Base-by-base conservation (phyloP, 2,113 vertebrate species). In the Lepisosteus oculatus region DNA sequence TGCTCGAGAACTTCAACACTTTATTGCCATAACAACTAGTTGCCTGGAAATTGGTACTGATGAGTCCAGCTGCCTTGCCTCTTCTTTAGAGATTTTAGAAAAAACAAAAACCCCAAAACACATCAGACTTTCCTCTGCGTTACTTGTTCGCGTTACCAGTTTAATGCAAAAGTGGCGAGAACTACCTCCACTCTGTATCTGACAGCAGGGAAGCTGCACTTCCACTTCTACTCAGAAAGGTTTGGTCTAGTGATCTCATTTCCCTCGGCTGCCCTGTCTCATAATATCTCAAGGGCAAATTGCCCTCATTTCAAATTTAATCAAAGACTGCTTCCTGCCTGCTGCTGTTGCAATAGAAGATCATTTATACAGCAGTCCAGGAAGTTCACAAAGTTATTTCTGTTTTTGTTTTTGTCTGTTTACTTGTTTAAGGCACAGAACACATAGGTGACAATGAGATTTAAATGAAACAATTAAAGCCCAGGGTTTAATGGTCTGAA, bases 401-500 rank as follows among this genome's bases (percentile, higher is more conserved):
- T 45, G 42, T 43, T 65, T 65, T 43, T 65, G 70, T 61, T 17
- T 55, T 56, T 45, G 63, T 17, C 29, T 43, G n/a, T 72, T 67
- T 59, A 14, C 54, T 55, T 64, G 61, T 73, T 76, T 69, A 47
- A 29, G 68, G 2, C n/a, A 56, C 54, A 63, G 8, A 3, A 14
- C 45, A 57, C 65, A 55, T 54, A 47, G 47, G 47, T 51, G 47
- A 51, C 47, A 51, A 51, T 51, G 47, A 6, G 47, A 51, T 51
- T 51, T 51, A 51, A 5, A 51, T 51, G 4, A 51, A 5, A 51
- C 47, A 51, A 51, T 51, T 51, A 51, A 51, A 51, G 8, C 4
- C 8, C 47, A 9, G n/a, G 1, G 17, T 29, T 29, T 29, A 29
- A 29, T 29, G 17, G 1, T 51, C 47, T 6, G 47, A 5, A 51